phyloP scores from a whole-genome alignment of 2,888 invertebrate genomes.

The Rotaria sp. region DNA sequence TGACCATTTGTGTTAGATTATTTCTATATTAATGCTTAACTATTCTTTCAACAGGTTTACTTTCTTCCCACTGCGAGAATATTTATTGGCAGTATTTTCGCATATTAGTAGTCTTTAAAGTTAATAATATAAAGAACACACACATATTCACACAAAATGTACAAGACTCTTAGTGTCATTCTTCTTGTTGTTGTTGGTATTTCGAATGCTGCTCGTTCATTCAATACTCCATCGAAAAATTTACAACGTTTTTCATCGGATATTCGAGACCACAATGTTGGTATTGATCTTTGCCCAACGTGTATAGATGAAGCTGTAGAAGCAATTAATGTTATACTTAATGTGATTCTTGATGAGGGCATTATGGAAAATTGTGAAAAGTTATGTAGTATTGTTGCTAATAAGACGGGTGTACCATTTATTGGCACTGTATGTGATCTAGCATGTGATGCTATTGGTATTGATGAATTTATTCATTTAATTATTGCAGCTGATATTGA shows the following conservation, averaged over 20 bases:
- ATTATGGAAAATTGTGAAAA: conserved; percentile 46
- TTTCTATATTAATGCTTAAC: background rate
- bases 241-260: background rate
- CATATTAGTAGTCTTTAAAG: background rate
- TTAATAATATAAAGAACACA: background rate
- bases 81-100: background rate
- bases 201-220: background rate
- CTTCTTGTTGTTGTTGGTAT: background rate
- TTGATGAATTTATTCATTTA: conserved; percentile 47
- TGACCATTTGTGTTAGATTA: background rate
- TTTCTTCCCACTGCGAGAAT: background rate
- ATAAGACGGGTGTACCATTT: conserved; percentile 45
- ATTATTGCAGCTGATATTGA: conserved; percentile 48
- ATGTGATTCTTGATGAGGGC: conserved; percentile 47
- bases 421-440: conserved; percentile 46
- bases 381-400: conserved; percentile 45
- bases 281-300: conserved; percentile 45
- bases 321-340: conserved; percentile 46
- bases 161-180: background rate
- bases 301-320: conserved; percentile 47
- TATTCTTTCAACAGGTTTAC: background rate
- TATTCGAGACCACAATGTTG: conserved; percentile 19
- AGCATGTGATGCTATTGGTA: conserved; percentile 47
- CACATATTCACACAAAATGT: background rate
- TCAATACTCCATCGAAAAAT: background rate